Base-by-base conservation (phyloP, 1,140 invertebrate species). In the Drosophila eugracilis region DNA sequence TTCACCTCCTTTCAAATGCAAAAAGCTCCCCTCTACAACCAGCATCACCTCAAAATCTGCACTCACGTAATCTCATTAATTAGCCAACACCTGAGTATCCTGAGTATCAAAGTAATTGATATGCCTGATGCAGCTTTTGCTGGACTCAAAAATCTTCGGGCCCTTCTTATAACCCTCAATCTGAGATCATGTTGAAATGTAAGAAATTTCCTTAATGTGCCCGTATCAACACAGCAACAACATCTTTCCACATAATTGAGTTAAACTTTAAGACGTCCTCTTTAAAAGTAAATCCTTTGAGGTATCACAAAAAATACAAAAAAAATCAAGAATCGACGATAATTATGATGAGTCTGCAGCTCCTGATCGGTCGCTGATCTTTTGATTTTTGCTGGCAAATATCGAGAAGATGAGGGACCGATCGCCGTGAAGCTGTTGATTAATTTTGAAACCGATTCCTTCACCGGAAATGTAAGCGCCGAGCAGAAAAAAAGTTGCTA, bases 391-490 rank as follows among this genome's bases (percentile, higher is more conserved):
- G 63, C 48, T 52, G 59, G 32, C 42, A 26, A 41, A 44, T n/a
- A 17, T 28, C 14, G 21, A 44, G 63, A 73, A 52, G 47, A 72
- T 65, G 58, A 52, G 58, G 78, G 37, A 37, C 60, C 67, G 45
- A 84, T 77, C 73, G 34, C 73, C 70, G 66, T 65, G 77, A 79
- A 85, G 81, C 81, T 84, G 79, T 75, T 88, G 79, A 85, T 84
- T 84, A 85, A 85, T 85, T 85, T 79, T 76, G 77, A 78, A 67
- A 75, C 73, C 42, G 78, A 78, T 62, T 75, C 54, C 37, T 49
- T 49, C 78, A 76, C 83, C 83, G 83, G 83, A 88, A 88, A 88
- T 88, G 83, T 88, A 83, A 81, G 50, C 69, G 44, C 39, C 57
- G 42, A 75, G 7, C 67, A 67, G 24, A 86, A 86, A 83, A 83